Evolutionary conservation across 2,888 invertebrate genomes (phyloP).

Genomic region (Pseudanteris insignis): DNA sequence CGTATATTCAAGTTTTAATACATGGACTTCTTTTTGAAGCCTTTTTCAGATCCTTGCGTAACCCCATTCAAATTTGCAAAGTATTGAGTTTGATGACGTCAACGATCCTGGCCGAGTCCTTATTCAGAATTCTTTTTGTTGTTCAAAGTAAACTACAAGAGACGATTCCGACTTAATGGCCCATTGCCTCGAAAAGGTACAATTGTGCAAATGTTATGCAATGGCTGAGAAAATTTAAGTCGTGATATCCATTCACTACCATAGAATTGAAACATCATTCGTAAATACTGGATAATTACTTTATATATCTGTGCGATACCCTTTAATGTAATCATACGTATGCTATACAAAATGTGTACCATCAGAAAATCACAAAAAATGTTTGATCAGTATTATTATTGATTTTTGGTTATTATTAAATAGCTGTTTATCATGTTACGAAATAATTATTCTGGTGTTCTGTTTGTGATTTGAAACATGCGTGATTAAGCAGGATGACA

Average conservation of each 20-base stretch:
- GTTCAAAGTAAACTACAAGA: constrained; percentile 9
- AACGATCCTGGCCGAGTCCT: constrained; percentile 2
- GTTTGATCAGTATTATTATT: too few species aligned
- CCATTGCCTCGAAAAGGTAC: not conserved
- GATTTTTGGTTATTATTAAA: not conserved
- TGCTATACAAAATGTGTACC: too few species aligned
- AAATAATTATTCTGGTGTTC: too few species aligned
- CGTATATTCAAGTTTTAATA: too few species aligned
- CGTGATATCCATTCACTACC: too few species aligned
- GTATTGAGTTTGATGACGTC: constrained; percentile 19
- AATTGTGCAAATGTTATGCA: constrained; percentile 9
- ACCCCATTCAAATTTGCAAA: constrained; percentile 25
- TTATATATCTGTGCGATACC: too few species aligned
- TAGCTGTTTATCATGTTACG: too few species aligned
- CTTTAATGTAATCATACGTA: not conserved
- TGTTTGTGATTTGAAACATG: too few species aligned
- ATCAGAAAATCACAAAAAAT: too few species aligned
- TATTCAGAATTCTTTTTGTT: constrained; percentile 13
- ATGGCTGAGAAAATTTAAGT: constrained; percentile 5
- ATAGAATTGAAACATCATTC: too few species aligned
- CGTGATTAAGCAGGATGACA: too few species aligned
- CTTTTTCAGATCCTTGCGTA: constrained; percentile 18
- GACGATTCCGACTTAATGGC: constrained; percentile 4
- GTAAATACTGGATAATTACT: too few species aligned
- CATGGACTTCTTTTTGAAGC: not conserved